Percentiles rank a stretch among this genome's conserved stretches.
Conservation (phyloP, 2,797 vertebrate species). For the Aselliscus stoliczkanus region DNA sequence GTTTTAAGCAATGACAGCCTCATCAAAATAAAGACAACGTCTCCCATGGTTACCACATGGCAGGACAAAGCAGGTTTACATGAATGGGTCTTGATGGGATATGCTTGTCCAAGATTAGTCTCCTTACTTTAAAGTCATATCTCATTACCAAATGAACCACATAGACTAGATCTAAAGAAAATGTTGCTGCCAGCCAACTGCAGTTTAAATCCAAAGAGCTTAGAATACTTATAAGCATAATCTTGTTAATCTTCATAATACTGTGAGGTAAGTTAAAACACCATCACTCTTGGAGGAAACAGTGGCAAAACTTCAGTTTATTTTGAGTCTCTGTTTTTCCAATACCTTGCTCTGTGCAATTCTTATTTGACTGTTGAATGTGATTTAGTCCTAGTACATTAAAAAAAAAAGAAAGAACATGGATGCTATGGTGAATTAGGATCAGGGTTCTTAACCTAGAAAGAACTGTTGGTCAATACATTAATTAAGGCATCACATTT, state of each 20-base stretch:
- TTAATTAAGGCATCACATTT: conserved; percentile 64
- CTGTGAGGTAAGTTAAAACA: conserved; percentile 40
- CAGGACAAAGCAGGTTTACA: conserved; percentile 24
- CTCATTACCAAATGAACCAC: conserved; percentile 55
- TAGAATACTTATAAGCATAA: conserved; percentile 57
- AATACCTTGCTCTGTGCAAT: background rate
- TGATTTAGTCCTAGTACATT: background rate
- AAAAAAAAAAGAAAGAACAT: background rate
- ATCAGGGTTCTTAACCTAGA: conserved; percentile 16
- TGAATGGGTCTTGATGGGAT: background rate
- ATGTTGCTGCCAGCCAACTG: conserved; percentile 38
- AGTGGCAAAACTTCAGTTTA: background rate
- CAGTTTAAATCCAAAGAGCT: conserved; percentile 59
- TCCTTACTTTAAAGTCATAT: conserved; percentile 37
- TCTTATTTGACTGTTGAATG: conserved; percentile 21
- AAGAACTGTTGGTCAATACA: conserved; percentile 53
- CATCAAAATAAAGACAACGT: background rate
- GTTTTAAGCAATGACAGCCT: conserved; percentile 25
- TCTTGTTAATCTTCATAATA: conserved; percentile 61
- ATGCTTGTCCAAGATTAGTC: conserved; percentile 43
- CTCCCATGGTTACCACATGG: background rate
- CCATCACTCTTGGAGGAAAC: conserved; percentile 41
- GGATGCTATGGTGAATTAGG: conserved; percentile 10
- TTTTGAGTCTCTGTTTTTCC: background rate
- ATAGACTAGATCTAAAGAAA: conserved; percentile 38